Conservation (phyloP, 2,113 vertebrate genomes). For the Bos javanicus region DNA sequence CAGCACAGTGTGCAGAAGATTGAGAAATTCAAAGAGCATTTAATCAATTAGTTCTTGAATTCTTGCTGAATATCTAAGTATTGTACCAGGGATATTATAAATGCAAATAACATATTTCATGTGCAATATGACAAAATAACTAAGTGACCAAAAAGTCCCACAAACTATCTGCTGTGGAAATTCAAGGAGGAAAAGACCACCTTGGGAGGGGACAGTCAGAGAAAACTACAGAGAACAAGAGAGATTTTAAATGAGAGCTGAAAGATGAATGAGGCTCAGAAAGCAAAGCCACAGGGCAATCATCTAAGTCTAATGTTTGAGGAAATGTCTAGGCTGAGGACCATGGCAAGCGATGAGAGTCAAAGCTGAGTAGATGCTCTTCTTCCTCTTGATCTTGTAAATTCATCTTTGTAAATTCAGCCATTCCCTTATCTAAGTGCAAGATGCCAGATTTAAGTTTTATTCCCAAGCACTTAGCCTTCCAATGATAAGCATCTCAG, state of each 20-base stretch:
- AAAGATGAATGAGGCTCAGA: background rate
- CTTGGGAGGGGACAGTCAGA: background rate
- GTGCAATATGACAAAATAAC: background rate
- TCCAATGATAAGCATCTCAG: background rate
- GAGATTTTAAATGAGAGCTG: background rate
- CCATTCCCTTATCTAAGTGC: background rate
- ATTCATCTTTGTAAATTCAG: background rate
- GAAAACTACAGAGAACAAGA: background rate
- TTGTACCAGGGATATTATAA: background rate
- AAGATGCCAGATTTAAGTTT: constrained; percentile 19
- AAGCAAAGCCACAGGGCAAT: background rate
- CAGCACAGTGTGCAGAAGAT: background rate
- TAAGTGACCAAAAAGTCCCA: background rate
- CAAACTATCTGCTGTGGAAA: background rate
- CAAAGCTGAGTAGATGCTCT: background rate
- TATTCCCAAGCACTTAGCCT: background rate
- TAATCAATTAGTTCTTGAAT: background rate
- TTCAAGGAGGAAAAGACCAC: background rate
- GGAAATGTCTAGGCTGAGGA: background rate
- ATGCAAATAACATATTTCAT: background rate
- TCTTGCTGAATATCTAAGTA: background rate
- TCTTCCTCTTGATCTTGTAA: background rate
- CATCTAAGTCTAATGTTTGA: background rate
- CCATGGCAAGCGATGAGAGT: background rate
- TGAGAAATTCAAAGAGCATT: background rate